These are phyloP conservation scores for Eilema griseolum DNA, from an alignment of 2,888 invertebrate species.

Conservation along the genomic window DNA sequence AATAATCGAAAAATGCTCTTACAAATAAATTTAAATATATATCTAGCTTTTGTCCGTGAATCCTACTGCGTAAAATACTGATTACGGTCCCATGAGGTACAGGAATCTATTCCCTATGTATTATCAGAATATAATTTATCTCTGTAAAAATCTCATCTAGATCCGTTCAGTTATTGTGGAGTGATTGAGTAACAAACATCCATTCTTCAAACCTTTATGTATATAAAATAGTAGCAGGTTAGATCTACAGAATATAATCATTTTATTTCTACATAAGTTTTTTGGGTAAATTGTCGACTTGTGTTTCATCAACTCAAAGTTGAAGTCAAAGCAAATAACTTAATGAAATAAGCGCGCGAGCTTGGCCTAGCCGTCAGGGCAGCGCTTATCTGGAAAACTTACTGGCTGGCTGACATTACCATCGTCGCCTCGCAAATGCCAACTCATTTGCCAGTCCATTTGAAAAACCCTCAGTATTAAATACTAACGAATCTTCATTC, in stretches of 20 bases:
- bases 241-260: not conserved
- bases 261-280: conserved; percentile 21
- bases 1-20: too few relatives aligned
- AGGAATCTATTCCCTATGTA: too few relatives aligned
- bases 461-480: conserved; percentile 73
- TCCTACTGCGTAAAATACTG: not conserved
- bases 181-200: not conserved
- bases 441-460: conserved; percentile 80
- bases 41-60: not conserved
- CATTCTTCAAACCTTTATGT: too few relatives aligned
- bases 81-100: too few relatives aligned
- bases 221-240: not conserved
- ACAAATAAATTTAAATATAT: not conserved
- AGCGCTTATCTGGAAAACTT: conserved; percentile 83
- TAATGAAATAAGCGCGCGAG: conserved; percentile 79
- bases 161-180: not conserved
- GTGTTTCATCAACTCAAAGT: conserved; percentile 67
- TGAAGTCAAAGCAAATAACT: conserved; percentile 78
- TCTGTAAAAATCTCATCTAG: not conserved
- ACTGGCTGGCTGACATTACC: conserved; percentile 82
- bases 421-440: conserved; percentile 78
- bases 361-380: conserved; percentile 74
- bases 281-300: conserved; percentile 48
- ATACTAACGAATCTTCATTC: conserved; percentile 62
- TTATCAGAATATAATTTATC: too few relatives aligned